Base-by-base conservation (phyloP, 2,888 invertebrate genomes). In the Drosophila phalerata region DNA sequence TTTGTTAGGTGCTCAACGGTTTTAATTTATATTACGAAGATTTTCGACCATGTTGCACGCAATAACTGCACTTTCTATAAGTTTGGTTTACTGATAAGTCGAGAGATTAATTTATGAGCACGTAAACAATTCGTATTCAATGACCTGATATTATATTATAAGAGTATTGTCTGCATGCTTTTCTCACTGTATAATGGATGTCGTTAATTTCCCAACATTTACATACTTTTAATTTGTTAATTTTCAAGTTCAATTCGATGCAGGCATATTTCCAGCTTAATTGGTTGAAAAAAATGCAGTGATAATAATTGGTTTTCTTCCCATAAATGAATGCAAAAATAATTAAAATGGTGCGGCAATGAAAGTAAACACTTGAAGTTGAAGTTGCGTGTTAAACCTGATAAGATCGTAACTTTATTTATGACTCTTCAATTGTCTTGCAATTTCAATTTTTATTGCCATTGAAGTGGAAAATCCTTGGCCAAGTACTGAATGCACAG, bases 171-270 rank as follows among this genome's bases (percentile, higher is more conserved):
- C 45, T 43, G 22, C 47, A 13, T 25, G 22, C 13, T 61, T 28
- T 56, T 70, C 53, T 61, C 77, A 61, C 60, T 52, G 25, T 38
- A 51, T 69, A 68, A 68, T 69, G 60, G 43, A 63, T 60, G 53
- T 69, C 55, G 45, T 53, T 73, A 43, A 34, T 47, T 69, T 67
- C 69, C 47, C 73, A 66, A 48, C 64, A 75, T 81, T 85, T 69
- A 65, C 80, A 88, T 79, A 60, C 43, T 15, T 69, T 56, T 70
- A 68, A 82, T 75, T 67, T 47, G 43, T 60, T 51, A 56, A 57
- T 65, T 62, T 79, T 79, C 83, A 83, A 85, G 88, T 82, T 88
- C 83, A 80, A 66, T 69, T 66, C 57, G 49, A 34, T 8, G 57
- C 38, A 38, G 48, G 51, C 52, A 45, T 37, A 37, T 60, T 56